Conservation (phyloP, 2,888 invertebrate genomes). For the Campoplex nolae region DNA sequence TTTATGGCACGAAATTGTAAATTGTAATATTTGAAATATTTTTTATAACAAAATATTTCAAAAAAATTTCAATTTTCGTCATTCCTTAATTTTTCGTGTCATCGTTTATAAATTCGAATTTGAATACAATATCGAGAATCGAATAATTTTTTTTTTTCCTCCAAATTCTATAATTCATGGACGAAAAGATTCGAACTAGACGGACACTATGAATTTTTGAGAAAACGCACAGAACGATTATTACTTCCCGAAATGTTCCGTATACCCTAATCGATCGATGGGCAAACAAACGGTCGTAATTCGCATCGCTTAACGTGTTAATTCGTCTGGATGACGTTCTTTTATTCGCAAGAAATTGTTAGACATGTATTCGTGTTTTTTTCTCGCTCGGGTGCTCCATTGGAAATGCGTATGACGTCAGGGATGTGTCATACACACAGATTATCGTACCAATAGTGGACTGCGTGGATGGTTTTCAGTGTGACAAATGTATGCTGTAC, state of each 20-base stretch:
- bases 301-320: not conserved
- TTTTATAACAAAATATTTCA: too few relatives aligned
- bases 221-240: not conserved
- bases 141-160: too few relatives aligned
- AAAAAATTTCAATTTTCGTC: too few relatives aligned
- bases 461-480: conserved; percentile 60
- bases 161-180: not conserved
- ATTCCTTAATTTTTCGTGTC: too few relatives aligned
- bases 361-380: conserved; percentile 39
- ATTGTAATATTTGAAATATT: too few relatives aligned
- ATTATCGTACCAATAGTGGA: conserved; percentile 44
- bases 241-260: not conserved
- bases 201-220: not conserved
- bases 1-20: too few relatives aligned
- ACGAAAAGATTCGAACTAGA: not conserved
- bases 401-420: conserved; percentile 79
- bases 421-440: conserved; percentile 74
- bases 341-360: conserved; percentile 5
- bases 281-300: not conserved
- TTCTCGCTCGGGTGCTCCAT: conserved; percentile 68
- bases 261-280: conserved; percentile 1
- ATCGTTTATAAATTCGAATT: not conserved
- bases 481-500: conserved; percentile 41
- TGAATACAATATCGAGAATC: too few relatives aligned
- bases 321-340: not conserved